Evolutionary conservation across 2,888 invertebrate species (phyloP), one percentile per base, ranked within the genome.

Genomic region (Temnothorax rugatulus): DNA sequence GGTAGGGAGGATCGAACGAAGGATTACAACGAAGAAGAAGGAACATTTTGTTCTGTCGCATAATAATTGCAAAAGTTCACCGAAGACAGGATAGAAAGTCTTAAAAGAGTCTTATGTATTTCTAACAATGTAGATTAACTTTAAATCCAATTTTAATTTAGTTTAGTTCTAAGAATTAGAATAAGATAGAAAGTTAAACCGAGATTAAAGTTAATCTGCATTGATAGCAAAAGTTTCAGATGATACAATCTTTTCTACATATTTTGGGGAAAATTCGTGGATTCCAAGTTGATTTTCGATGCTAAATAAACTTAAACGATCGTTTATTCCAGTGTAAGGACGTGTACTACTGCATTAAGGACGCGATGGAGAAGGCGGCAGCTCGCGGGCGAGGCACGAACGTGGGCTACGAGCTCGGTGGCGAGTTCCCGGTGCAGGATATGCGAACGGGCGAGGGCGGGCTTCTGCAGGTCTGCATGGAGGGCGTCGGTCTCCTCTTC

Each of bases 401-500:
- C 74, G 96, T 97, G 21, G 97, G 97, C 73, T 96, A 97, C 1
- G 97, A 98, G 93, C 95, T 98, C 73, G 98, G 98, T 18, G 99
- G 99, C 4, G 99, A 99, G 95, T 99, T 99, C 95, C 99, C 99
- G 5, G 98, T 99, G 52, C 99, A 99, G 95, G 99, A 99, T 95
- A 97, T 99, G 96, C 97, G 97, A 92, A 98, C 99, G 13, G 99
- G 99, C 73, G 99, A 99, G 95, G 99, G 99, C 86, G 99, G 99
- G 2, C 96, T 99, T 83, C 97, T 99, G 92, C 98, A 98, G 96
- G 99, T 99, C 95, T 99, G 99, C 97, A 99, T 99, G 97, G 99
- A 99, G 95, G 99, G 99, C 94, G 99, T 99, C 93, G 99, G 99
- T 92, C 97, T 99, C 91, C 97, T 99, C 93, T 99, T 99, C 96